A percentile compares a stretch with the other conserved stretches of the same genome.
Evolutionary conservation across 2,113 vertebrate genomes (phyloP).

Genomic region (Nycticorax nycticorax): DNA sequence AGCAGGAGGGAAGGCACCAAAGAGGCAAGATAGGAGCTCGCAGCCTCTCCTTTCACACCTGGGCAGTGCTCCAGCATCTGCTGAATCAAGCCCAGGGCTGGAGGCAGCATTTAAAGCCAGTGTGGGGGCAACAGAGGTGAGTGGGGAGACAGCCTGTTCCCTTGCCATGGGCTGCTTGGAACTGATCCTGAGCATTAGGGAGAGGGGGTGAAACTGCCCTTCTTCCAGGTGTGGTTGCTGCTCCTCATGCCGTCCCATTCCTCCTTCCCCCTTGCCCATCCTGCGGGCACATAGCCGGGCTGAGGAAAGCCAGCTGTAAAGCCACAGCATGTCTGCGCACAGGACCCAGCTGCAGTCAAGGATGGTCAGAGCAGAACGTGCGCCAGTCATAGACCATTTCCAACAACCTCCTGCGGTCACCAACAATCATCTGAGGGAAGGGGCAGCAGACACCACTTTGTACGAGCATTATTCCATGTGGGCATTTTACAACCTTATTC

Average conservation of each 20-base stretch:
- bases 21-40: background rate
- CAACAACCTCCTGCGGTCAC: background rate
- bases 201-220: background rate
- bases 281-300: accelerated
- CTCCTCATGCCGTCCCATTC: accelerated
- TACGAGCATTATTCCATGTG: accelerated
- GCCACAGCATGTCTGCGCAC: accelerated
- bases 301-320: background rate
- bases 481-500: background rate
- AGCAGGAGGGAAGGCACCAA: background rate
- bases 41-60: background rate
- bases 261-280: background rate
- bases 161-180: slow-evolving; percentile 1
- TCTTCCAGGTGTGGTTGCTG: background rate
- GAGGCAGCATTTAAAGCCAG: background rate
- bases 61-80: background rate
- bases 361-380: background rate
- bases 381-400: background rate
- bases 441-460: background rate
- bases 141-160: background rate
- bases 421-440: background rate
- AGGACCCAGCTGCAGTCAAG: background rate
- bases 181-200: background rate
- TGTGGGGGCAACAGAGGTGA: background rate
- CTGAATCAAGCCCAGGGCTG: background rate